Evolutionary conservation across 2,888 invertebrate species (phyloP).

Genomic region (Eretmocerus hayati): DNA sequence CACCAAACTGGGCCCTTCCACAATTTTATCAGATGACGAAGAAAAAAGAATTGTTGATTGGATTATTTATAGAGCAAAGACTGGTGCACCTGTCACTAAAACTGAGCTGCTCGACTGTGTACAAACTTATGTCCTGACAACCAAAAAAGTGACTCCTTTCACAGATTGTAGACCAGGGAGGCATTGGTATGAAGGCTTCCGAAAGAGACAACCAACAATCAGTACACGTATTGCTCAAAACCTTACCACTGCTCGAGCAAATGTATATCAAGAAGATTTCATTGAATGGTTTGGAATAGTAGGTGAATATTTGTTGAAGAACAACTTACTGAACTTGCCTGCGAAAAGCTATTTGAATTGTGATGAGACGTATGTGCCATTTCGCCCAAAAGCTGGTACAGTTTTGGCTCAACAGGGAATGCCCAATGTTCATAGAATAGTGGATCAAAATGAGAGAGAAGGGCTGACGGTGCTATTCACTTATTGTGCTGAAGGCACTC

Average conservation of each 20-base stretch:
- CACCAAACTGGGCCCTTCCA: too few relatives aligned
- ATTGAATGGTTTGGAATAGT: slow-evolving; percentile 4
- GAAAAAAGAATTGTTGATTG: too few relatives aligned
- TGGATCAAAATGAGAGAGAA: slow-evolving; percentile 12
- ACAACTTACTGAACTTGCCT: slow-evolving; percentile 26
- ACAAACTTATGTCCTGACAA: too few relatives aligned
- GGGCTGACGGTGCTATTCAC: not conserved
- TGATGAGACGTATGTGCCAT: slow-evolving; percentile 40
- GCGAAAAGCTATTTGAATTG: slow-evolving; percentile 33
- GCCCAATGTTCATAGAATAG: slow-evolving; percentile 25
- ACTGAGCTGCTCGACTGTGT: too few relatives aligned
- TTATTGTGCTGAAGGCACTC: not conserved
- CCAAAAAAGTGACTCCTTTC: slow-evolving; percentile 28
- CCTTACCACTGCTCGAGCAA: not conserved
- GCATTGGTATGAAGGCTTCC: slow-evolving; percentile 36
- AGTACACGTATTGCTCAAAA: slow-evolving; percentile 18
- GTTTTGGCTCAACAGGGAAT: slow-evolving; percentile 34
- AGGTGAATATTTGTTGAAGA: slow-evolving; percentile 24
- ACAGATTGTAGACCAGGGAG: slow-evolving; percentile 34
- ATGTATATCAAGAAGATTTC: not conserved
- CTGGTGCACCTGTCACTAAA: too few relatives aligned
- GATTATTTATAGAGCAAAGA: too few relatives aligned
- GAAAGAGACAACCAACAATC: slow-evolving; percentile 34
- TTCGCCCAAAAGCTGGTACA: slow-evolving; percentile 34
- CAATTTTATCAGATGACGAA: too few relatives aligned